Conservation (phyloP, 2,797 vertebrate genomes). For the Dermochelys coriacea region DNA sequence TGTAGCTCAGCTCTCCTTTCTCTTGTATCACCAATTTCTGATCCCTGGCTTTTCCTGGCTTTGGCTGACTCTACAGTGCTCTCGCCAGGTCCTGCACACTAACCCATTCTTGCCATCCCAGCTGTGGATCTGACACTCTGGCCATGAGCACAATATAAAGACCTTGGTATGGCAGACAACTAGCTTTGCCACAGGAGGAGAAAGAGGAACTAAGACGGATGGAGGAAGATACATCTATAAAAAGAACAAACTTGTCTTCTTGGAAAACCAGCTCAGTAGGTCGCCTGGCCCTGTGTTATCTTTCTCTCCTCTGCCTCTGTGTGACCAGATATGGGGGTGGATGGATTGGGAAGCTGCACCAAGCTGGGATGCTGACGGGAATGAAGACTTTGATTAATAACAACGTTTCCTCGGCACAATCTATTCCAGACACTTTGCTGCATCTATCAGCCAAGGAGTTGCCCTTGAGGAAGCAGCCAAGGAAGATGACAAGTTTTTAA, state of each 20-base stretch:
- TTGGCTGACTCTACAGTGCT: background rate
- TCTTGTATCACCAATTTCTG: background rate
- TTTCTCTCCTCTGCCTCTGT: background rate
- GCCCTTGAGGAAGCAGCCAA: background rate
- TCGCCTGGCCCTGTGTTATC: conserved; percentile 7
- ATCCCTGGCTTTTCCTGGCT: background rate
- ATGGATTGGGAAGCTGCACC: conserved; percentile 53
- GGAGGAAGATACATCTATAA: background rate
- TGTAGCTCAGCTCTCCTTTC: background rate
- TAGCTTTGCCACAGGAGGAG: background rate
- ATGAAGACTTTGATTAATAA: conserved; percentile 49
- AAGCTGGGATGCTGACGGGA: conserved; percentile 14
- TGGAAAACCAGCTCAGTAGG: conserved; percentile 19
- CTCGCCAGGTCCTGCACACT: rapidly evolving
- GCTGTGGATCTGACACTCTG: background rate
- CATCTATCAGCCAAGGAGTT: conserved; percentile 25
- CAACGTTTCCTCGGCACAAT: background rate
- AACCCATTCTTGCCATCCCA: background rate
- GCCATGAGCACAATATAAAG: background rate
- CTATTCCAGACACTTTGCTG: conserved; percentile 28
- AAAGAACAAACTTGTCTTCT: conserved; percentile 34
- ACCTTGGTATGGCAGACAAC: background rate
- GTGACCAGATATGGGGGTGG: conserved; percentile 27
- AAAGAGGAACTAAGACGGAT: background rate
- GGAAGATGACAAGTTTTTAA: conserved; percentile 6